Percentiles rank a stretch among this genome's conserved stretches.
Conservation (phyloP, 2,797 vertebrate species). For the Amniataba percoides region DNA sequence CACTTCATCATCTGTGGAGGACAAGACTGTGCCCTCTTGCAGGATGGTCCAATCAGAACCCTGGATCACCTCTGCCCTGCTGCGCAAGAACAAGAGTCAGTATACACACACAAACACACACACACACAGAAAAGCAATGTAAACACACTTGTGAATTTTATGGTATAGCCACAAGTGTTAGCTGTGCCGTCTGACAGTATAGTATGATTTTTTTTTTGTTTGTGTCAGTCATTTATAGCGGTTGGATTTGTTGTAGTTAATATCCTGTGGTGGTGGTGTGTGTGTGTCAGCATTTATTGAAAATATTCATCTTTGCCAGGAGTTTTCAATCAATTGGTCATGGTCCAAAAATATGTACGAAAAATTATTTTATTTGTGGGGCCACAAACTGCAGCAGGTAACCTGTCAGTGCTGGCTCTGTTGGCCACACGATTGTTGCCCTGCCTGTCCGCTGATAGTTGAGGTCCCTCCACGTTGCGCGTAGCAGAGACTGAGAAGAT, state of each 20-base stretch:
- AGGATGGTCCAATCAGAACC: constrained; percentile 90
- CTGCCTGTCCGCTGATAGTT: not conserved
- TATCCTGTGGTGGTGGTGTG: no score
- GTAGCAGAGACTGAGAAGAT: not conserved
- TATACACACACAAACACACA: constrained; percentile 57
- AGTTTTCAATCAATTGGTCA: not conserved
- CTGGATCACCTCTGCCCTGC: constrained; percentile 88
- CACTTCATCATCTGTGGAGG: constrained; percentile 88
- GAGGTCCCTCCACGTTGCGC: not conserved
- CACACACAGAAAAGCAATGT: not conserved
- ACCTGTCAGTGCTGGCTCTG: not conserved
- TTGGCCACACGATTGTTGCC: not conserved
- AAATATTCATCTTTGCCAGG: not conserved
- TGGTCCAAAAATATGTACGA: not conserved
- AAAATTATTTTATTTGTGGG: not conserved
- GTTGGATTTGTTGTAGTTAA: no score
- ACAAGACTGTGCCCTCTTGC: constrained; percentile 86
- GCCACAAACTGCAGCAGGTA: not conserved
- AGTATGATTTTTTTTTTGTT: no score
- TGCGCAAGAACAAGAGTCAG: constrained; percentile 91
- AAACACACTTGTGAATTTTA: not conserved
- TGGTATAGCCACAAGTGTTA: not conserved
- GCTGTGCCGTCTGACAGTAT: no score
- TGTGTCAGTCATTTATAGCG: no score
- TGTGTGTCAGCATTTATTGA: no score